Evolutionary conservation across 1,140 invertebrate genomes (phyloP).

Genomic region (Drosophila subpulchrella): DNA sequence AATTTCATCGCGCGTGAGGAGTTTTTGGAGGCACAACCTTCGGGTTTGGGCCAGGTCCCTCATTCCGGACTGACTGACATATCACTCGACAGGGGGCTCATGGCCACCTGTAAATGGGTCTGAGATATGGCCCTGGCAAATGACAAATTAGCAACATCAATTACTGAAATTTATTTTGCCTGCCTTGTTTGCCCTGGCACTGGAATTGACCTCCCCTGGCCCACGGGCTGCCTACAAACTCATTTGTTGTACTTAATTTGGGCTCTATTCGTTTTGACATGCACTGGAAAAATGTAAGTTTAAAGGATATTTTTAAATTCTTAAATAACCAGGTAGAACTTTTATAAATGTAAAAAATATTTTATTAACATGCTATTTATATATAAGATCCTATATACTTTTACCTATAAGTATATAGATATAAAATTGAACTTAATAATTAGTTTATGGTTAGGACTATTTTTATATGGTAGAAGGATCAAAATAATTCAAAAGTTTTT

Average conservation of each 20-base stretch:
- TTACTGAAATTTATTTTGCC: constrained; percentile 80
- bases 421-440: neutral
- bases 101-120: constrained; percentile 72
- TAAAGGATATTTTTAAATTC: neutral
- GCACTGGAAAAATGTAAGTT: neutral
- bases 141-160: constrained; percentile 82
- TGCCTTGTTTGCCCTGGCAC: constrained; percentile 60
- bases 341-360: neutral
- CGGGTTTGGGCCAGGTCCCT: constrained; percentile 13
- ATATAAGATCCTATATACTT: no score
- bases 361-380: no score
- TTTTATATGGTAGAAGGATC: neutral
- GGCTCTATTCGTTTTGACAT: constrained; percentile 30
- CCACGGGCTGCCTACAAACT: constrained; percentile 55
- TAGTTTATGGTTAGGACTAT: neutral
- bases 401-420: no score
- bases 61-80: constrained; percentile 43
- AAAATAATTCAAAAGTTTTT: neutral
- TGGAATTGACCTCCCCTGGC: constrained; percentile 30
- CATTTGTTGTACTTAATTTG: constrained; percentile 82
- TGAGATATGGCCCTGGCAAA: constrained; percentile 71
- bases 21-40: constrained; percentile 9
- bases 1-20: constrained; percentile 52
- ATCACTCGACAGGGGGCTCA: constrained; percentile 54
- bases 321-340: neutral